Evolutionary conservation across 2,113 vertebrate genomes (phyloP).

Genomic region (Sarotherodon lohbergeri): DNA sequence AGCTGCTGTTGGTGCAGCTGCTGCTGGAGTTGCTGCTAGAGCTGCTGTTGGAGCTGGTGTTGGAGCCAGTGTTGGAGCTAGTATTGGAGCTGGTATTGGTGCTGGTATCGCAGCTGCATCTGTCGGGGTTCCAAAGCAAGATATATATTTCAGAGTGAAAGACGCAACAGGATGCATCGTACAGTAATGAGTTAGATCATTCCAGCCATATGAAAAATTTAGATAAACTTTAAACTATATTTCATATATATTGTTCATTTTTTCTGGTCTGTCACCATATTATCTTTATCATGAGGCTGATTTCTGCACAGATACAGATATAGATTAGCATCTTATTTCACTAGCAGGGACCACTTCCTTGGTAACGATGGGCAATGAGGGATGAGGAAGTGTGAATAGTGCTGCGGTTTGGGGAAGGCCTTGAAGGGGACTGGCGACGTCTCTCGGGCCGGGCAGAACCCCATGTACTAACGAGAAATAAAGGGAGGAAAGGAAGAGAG

Average conservation of each 20-base stretch:
- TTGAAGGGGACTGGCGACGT: no score
- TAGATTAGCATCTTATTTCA: neutral
- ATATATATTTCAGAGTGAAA: neutral
- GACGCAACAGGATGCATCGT: neutral
- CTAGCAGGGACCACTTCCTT: no score
- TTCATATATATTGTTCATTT: neutral
- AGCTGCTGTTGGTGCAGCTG: neutral
- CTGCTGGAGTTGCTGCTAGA: neutral
- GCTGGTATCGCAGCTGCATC: neutral
- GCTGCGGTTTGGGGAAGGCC: no score
- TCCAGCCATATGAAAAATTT: neutral
- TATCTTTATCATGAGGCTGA: neutral
- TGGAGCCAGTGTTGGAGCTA: neutral
- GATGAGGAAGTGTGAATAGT: no score
- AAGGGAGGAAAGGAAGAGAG: no score
- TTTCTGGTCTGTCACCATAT: neutral
- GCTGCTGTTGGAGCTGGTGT: neutral
- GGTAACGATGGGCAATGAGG: no score
- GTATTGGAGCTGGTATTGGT: neutral
- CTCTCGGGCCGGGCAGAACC: no score
- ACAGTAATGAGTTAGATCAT: neutral
- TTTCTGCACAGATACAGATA: neutral
- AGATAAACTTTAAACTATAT: neutral
- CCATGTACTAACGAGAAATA: no score
- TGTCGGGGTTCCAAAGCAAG: neutral